Evolutionary conservation across 2,113 vertebrate genomes (phyloP).

Genomic region (Potamarius usumacintae): DNA sequence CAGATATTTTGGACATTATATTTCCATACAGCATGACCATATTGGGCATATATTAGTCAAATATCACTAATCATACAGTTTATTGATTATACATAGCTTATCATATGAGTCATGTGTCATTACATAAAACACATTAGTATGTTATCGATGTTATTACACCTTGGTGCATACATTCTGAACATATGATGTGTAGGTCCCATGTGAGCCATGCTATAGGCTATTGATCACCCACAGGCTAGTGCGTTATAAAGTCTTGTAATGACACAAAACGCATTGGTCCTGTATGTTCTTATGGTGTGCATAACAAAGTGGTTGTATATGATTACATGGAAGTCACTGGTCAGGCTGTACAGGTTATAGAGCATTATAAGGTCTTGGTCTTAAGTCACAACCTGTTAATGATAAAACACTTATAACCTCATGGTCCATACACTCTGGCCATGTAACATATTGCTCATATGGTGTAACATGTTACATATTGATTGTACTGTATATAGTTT

Average conservation of each 20-base stretch:
- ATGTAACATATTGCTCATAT: background rate
- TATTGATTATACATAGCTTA: background rate
- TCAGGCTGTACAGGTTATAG: background rate
- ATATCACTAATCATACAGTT: background rate
- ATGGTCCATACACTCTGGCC: background rate
- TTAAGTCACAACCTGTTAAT: background rate
- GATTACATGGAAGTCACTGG: background rate
- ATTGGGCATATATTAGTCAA: background rate
- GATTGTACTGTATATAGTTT: background rate
- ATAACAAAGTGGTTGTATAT: background rate
- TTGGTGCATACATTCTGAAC: background rate
- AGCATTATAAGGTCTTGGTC: background rate
- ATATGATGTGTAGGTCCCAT: background rate
- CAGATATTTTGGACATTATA: too few species aligned
- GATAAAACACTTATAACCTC: background rate
- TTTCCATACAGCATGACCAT: background rate
- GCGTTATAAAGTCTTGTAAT: background rate
- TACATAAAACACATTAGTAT: background rate
- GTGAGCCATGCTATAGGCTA: background rate
- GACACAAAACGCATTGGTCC: background rate
- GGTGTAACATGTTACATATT: background rate
- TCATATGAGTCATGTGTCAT: background rate
- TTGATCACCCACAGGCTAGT: background rate
- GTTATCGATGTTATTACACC: background rate
- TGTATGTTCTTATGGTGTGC: background rate